These are phyloP conservation scores for Drosophila anomalipes DNA, from an alignment of 2,888 invertebrate species.

Conservation along the genomic window DNA sequence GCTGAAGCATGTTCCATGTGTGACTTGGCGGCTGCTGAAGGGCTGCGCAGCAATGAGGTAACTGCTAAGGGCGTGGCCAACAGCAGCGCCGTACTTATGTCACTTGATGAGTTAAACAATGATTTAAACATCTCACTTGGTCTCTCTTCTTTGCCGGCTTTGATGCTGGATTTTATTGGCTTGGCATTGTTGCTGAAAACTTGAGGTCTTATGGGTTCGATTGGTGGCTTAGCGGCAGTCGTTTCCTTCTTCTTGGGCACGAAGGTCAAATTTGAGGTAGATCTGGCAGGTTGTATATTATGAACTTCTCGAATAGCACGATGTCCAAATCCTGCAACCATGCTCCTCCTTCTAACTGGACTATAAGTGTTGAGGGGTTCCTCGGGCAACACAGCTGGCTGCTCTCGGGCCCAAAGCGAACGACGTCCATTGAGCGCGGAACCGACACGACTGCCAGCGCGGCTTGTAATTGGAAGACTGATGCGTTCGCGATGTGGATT, in stretches of 20 bases:
- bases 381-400: slow-evolving; percentile 48
- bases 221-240: background rate
- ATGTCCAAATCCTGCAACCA: slow-evolving; percentile 18
- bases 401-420: slow-evolving; percentile 54
- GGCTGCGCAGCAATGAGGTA: slow-evolving; percentile 23
- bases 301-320: slow-evolving; percentile 4
- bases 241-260: slow-evolving; percentile 8
- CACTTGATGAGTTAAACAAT: slow-evolving; percentile 28
- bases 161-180: background rate
- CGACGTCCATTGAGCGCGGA: slow-evolving; percentile 29
- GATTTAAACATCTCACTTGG: slow-evolving; percentile 27
- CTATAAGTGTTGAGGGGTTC: slow-evolving; percentile 42
- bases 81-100: slow-evolving; percentile 39
- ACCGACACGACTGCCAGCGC: slow-evolving; percentile 31
- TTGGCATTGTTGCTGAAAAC: background rate
- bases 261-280: slow-evolving; percentile 34
- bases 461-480: slow-evolving; percentile 47
- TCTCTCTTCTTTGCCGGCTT: background rate
- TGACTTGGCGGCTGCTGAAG: slow-evolving; percentile 4
- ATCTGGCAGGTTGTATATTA: slow-evolving; percentile 22
- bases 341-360: slow-evolving; percentile 39
- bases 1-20: slow-evolving; percentile 3
- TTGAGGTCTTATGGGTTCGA: background rate
- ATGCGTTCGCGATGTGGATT: slow-evolving; percentile 77
- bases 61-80: slow-evolving; percentile 28